Base-by-base conservation (phyloP, 2,888 invertebrate species). In the Pterostichus niger region DNA sequence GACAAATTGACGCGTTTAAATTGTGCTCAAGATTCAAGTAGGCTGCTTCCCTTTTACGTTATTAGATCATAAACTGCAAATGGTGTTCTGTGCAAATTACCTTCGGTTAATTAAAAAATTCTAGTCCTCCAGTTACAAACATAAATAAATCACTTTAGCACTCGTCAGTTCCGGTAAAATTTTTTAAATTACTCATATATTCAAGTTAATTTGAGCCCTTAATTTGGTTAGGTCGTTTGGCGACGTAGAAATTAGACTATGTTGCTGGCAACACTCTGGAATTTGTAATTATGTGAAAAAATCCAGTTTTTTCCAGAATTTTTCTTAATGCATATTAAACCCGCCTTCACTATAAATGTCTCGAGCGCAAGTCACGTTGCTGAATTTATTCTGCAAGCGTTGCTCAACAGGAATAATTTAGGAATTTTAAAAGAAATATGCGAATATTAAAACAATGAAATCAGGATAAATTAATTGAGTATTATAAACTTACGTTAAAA, bases 21-120 rank as follows among this genome's bases (percentile, higher is more conserved):
- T 71, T 71, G 71, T 15, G 44, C 46, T 64, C 75, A 17, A 31
- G 49, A 75, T 10, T 33, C 75, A 75, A 75, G 75, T 75, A 75
- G 75, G 77, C 77, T 77, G 11, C 35, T 64, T 24, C 64, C 64
- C 64, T 9, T 75, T 33, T 11, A 40, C 56, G 54, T 77, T 77
- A 77, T 56, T 54, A 77, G 77, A 77, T 56, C 35, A 77, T 77
- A 77, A 77, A 77, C 56, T 77, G 56, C 40, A 33, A 77, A 56
- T 77, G 77, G 56, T 75, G 54, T 56, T 56, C 59, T 40, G 40
- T 15, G 56, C 80, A 86, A 87, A 87, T 87, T 87, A 87, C 86
- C 86, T 85, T 84, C 84, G 85, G 86, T 86, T 87, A 87, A 87
- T 87, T 87, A 87, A 87, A 87, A 87, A 87, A 86, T 86, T 86